Base-by-base conservation (phyloP, 2,888 invertebrate genomes). In the Zaprionus obscuricornis region DNA sequence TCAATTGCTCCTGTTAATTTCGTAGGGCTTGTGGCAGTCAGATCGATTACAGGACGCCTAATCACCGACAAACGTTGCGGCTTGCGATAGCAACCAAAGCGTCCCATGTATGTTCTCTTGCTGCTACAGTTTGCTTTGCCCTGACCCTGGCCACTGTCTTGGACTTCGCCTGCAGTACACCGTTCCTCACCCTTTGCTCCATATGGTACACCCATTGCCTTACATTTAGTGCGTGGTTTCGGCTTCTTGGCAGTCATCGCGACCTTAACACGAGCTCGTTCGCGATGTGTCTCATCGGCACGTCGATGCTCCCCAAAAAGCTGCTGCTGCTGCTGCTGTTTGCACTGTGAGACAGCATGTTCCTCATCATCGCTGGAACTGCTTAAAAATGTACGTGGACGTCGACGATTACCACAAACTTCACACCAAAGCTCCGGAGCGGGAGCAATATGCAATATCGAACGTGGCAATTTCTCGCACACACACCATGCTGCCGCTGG, bases 391-490 rank as follows among this genome's bases (percentile, higher is more conserved):
- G n/a, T 17, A 1, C 37, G 46, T 0, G 71, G 62, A 0, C 75
- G 68, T 0, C 83, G 62, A 20, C 29, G 45, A 2, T 56, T 33
- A 0, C 79, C 83, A 22, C 79, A 81, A 5, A 78, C 52, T 2
- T 66, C 56, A 43, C 79, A 81, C 26, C 39, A 45, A 6, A 20
- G 3, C 3, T 56, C 47, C 3, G 26, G 40, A 8, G 39, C 27
- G 3, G 73, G 36, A 0, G 51, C 39, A 2, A 74, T 47, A 40
- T 82, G 63, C 1, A 68, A 33, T 5, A 78, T 29, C 2, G 78
- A 68, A 3, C 78, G 74, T 0, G 78, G 78, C 29, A 75, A 17
- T n/a, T 83, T 75, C 20, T 66, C 73, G 45, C 85, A 81, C 4
- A 63, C 40, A 31, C 85, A 85, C 65, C 62, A 75, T 4, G 5